Base-by-base conservation (phyloP, 2,113 vertebrate species). In the Salvelinus fontinalis region DNA sequence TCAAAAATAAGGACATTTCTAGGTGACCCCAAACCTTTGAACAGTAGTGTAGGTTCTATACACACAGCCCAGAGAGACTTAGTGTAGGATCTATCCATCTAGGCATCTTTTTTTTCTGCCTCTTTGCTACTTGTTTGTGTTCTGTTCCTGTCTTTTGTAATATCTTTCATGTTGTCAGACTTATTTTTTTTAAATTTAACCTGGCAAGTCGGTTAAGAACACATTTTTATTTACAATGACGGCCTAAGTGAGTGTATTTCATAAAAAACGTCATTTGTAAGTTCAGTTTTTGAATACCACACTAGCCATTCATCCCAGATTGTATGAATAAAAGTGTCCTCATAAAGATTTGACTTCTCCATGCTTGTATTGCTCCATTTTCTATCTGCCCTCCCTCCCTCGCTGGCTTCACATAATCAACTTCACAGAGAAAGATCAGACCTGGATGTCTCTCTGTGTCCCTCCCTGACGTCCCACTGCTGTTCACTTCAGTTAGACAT, bases 341-440 rank as follows among this genome's bases (percentile, higher is more conserved):
- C 29, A 9, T 69, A 48, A 67, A 68, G 26, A 79, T 75, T 76
- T 5, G 4, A 70, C 70, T 80, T 3, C 13, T 78, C 51, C 65
- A 48, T 75, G 29, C 39, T 27, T 60, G 49, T 59, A 54, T 78
- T 54, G 65, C n/a, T 73, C 5, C 48, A 34, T 27, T 4, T 26
- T 70, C 65, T 71, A 29, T 22, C 18, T 60, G 64, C 73, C 13
- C 48, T 73, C 16, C 44, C 16, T 64, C 66, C 59, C 75, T 66
- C 74, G 67, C 60, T 70, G 49, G 75, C 81, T 82, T 81, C 65
- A 81, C 76, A 83, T 76, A 75, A 83, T 70, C 72, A 9, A 27
- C 74, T 84, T 86, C 76, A 75, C 60, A 75, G 71, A 77, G 75
- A 82, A 75, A 60, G 14, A 64, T 80, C 9, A n/a, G 83, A 75